phyloP scores from a whole-genome alignment of 2,113 vertebrate species.

The Bungarus multicinctus region DNA sequence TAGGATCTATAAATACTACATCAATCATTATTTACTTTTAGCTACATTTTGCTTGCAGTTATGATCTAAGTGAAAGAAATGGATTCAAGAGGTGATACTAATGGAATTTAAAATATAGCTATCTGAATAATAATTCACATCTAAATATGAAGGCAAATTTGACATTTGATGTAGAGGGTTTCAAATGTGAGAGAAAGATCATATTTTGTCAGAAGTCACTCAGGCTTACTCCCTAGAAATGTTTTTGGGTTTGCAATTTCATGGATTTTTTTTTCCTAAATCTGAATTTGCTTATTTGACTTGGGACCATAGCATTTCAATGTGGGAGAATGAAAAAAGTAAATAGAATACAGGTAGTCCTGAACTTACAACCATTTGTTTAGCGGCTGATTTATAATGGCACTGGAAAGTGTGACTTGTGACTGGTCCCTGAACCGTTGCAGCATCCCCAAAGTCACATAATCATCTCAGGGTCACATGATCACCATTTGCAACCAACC shows the following conservation, averaged over 20 bases:
- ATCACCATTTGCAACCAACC: neutral
- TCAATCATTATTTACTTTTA: neutral
- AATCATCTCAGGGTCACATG: neutral
- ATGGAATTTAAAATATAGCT: neutral
- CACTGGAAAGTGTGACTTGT: neutral
- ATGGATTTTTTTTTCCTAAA: neutral
- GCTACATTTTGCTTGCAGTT: neutral
- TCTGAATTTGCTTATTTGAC: neutral
- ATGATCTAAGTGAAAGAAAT: neutral
- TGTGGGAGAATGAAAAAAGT: neutral
- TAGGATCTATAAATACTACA: neutral
- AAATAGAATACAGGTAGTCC: neutral
- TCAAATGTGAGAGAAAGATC: neutral
- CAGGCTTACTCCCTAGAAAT: neutral
- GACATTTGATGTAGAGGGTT: neutral
- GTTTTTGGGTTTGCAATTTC: neutral
- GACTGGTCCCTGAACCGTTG: neutral
- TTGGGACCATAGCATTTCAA: neutral
- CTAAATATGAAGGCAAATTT: neutral
- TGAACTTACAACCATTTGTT: neutral
- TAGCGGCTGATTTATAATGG: neutral
- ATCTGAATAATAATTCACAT: neutral
- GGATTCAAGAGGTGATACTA: neutral
- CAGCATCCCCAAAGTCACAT: neutral
- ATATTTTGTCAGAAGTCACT: neutral